Evolutionary conservation across 2,113 vertebrate genomes (phyloP).

Genomic region (Rhabdornis inornatus): DNA sequence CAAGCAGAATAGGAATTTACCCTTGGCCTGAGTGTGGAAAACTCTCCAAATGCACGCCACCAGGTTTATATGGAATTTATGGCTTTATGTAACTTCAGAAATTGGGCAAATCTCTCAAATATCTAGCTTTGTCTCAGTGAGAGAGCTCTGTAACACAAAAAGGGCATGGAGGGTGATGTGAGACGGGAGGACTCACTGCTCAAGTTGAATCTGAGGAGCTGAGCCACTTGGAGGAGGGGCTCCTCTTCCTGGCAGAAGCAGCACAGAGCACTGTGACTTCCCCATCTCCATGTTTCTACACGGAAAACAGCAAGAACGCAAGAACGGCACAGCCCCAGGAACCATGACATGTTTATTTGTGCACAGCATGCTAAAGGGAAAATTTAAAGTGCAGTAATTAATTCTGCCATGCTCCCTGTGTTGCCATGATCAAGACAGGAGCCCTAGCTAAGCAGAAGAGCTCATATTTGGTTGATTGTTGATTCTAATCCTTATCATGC

Average conservation of each 20-base stretch:
- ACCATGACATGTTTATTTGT: not conserved
- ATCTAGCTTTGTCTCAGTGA: not conserved
- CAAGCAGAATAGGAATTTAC: not conserved
- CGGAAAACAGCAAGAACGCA: not conserved
- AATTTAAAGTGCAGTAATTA: not conserved
- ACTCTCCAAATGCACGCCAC: not conserved
- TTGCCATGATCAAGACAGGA: not conserved
- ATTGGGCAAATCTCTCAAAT: not conserved
- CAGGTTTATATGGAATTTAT: not conserved
- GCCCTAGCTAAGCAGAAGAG: not conserved
- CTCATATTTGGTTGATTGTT: not conserved
- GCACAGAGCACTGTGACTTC: not conserved
- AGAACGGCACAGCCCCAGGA: not conserved
- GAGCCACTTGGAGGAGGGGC: not conserved
- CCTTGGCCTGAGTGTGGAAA: not conserved
- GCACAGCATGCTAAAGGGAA: not conserved
- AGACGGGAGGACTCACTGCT: not conserved
- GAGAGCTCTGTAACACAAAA: not conserved
- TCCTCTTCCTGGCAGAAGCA: not conserved
- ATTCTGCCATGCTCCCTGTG: accelerated
- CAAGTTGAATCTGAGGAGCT: not conserved
- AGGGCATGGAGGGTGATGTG: not conserved
- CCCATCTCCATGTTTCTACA: not conserved
- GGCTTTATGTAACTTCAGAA: not conserved
- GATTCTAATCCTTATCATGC: not conserved